Evolutionary conservation across 2,888 invertebrate genomes (phyloP).

Genomic region (Panorpa germanica): DNA sequence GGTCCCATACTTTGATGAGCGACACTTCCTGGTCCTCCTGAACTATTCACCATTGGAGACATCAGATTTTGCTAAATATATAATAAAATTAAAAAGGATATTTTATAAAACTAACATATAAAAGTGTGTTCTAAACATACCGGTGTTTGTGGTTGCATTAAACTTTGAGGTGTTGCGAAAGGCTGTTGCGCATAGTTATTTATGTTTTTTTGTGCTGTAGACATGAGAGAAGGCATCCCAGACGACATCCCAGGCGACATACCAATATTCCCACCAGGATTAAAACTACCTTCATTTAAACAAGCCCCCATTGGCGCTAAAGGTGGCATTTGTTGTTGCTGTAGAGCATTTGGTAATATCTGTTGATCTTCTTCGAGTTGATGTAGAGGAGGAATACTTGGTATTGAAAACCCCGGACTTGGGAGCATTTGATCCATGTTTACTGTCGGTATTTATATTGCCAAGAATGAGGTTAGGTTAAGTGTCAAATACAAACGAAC

Average conservation of each 20-base stretch:
- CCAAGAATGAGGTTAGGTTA: too few species aligned
- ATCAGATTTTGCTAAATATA: conserved; percentile 57
- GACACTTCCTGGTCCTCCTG: conserved; percentile 19
- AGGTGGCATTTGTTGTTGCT: conserved; percentile 48
- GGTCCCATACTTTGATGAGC: conserved; percentile 48
- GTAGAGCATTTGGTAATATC: conserved; percentile 67
- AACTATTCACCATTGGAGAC: conserved; percentile 56
- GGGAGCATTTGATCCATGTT: conserved; percentile 82
- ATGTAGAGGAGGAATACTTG: conserved; percentile 77
- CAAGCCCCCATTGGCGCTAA: conserved; percentile 29
- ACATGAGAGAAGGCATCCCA: conserved; percentile 38
- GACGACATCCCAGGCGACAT: conserved; percentile 34
- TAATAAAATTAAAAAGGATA: conserved; percentile 7
- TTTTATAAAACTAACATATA: neutral
- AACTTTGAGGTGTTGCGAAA: conserved; percentile 63
- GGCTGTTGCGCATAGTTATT: conserved; percentile 57
- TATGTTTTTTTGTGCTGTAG: conserved; percentile 49
- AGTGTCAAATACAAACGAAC: too few species aligned
- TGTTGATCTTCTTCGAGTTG: conserved; percentile 84
- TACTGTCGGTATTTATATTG: neutral
- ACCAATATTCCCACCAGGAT: conserved; percentile 10
- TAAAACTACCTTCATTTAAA: conserved; percentile 15
- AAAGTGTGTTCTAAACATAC: conserved; percentile 26
- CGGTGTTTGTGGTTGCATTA: conserved; percentile 83
- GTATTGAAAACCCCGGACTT: conserved; percentile 76